These are phyloP conservation scores for Lacerta agilis DNA, from an alignment of 2,797 vertebrate genomes.

Conservation along the genomic window DNA sequence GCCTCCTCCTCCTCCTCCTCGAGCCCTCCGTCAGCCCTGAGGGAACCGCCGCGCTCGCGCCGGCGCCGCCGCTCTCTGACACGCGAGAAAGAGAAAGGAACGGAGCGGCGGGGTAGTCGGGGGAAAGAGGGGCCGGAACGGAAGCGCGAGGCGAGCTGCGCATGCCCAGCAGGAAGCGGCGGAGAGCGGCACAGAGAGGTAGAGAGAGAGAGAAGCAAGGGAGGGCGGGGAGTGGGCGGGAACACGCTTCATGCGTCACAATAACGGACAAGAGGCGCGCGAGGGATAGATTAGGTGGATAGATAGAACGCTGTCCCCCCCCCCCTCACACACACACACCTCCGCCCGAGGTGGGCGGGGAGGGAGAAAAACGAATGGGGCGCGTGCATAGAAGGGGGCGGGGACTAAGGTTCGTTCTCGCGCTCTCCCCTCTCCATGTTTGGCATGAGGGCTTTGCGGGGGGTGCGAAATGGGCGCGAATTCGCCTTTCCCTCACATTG, in stretches of 20 bases:
- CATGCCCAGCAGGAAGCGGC: constrained; percentile 1
- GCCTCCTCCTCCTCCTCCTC: constrained; percentile 13
- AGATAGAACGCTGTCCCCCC: too few species aligned
- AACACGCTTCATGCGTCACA: constrained; percentile 32
- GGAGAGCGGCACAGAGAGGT: neutral
- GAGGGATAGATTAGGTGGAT: neutral
- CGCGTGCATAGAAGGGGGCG: neutral
- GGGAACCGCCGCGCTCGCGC: constrained; percentile 36
- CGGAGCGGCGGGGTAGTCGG: neutral
- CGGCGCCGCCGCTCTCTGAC: constrained; percentile 46
- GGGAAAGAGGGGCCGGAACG: neutral
- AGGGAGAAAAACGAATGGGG: too few species aligned
- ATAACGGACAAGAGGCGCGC: neutral
- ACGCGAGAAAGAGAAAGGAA: constrained; percentile 32
- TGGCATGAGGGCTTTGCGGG: too few species aligned
- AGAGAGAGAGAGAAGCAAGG: neutral
- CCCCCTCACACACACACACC: too few species aligned
- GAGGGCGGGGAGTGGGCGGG: too few species aligned
- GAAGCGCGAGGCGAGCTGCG: neutral
- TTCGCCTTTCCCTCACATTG: neutral
- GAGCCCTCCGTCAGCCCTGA: neutral
- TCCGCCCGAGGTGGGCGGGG: neutral
- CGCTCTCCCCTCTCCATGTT: too few species aligned
- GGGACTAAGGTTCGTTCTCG: neutral
- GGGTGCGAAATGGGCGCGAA: neutral